Percentiles rank a stretch among this genome's conserved stretches.
Evolutionary conservation across 2,888 invertebrate species (phyloP).

Genomic region (Syrphus vitripennis): DNA sequence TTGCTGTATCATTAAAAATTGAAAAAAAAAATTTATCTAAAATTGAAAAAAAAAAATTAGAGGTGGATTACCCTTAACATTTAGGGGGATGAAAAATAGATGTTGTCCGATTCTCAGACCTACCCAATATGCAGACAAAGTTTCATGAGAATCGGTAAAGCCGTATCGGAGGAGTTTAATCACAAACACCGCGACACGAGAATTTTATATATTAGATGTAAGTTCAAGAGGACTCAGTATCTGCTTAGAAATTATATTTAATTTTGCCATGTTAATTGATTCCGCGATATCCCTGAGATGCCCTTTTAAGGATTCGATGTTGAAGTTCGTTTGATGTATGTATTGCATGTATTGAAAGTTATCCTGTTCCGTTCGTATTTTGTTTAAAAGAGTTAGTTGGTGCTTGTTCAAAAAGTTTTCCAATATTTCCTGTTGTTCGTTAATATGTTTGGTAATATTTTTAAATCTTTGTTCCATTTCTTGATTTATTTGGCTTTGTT

Average conservation of each 20-base stretch:
- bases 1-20: too few relatives aligned
- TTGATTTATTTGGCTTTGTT: background rate
- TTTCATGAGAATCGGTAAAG: background rate
- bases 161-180: too few relatives aligned
- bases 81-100: too few relatives aligned
- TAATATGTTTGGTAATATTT: background rate
- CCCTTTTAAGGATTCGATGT: slow-evolving; percentile 26
- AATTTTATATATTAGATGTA: background rate
- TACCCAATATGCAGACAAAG: too few relatives aligned
- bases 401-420: background rate
- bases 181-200: too few relatives aligned
- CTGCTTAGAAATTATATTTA: slow-evolving; percentile 2
- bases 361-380: slow-evolving; percentile 21
- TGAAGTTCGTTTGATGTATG: slow-evolving; percentile 28
- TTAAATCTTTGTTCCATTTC: background rate
- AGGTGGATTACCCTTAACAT: too few relatives aligned
- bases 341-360: slow-evolving; percentile 16
- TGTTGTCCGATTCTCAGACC: too few relatives aligned
- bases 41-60: too few relatives aligned
- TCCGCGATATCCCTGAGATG: slow-evolving; percentile 39
- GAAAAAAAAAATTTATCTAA: too few relatives aligned
- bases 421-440: background rate
- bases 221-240: background rate
- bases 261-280: slow-evolving; percentile 18
- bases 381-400: background rate